Base-by-base conservation (phyloP, 1,140 invertebrate species). In the Penaeus japonicus region DNA sequence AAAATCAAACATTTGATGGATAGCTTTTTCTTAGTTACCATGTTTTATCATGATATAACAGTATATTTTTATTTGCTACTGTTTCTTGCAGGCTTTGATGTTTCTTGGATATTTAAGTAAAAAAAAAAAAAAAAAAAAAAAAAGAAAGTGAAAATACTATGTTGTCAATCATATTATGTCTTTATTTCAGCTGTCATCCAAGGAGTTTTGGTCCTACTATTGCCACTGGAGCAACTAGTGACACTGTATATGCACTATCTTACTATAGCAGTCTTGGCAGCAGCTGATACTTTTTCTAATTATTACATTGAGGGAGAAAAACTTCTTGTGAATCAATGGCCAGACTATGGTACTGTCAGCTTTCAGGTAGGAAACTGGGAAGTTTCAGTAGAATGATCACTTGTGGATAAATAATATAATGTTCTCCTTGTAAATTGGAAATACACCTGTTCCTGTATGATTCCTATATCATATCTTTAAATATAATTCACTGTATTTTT, bases 221-320 rank as follows among this genome's bases (percentile, higher is more conserved):
- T 94, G 22, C 93, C 94, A 7, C 89, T 94, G 22, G 91, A 92
- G 75, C 92, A 93, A 86, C 92, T 94, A 30, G 92, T 94, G 20
- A 92, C 91, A 20, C 91, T 94, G 47, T 94, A 94, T 91, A 93
- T 93, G 91, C 94, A 94, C 90, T 91, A 93, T 47, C 91, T 94
- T 24, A 93, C 93, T 91, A 91, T 92, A 55, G 91, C 92, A 53
- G 90, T 94, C 0, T 91, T 94, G 24, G 91, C 91, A 2, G 91
- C 91, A 27, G 92, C 93, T 24, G 93, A 93, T 77, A 91, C 93
- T 84, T 91, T 94, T 59, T 94, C 94, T 4, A 91, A 91, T n/a
- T 91, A 92, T 65, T 94, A 94, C 89, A 92, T 94, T 32, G 93
- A 93, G 85, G 87, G 91, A 79, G 91, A 91, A 53, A 90, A 89